phyloP scores from a whole-genome alignment of 1,140 invertebrate species.

The Caenorhabditis tropicalis region DNA sequence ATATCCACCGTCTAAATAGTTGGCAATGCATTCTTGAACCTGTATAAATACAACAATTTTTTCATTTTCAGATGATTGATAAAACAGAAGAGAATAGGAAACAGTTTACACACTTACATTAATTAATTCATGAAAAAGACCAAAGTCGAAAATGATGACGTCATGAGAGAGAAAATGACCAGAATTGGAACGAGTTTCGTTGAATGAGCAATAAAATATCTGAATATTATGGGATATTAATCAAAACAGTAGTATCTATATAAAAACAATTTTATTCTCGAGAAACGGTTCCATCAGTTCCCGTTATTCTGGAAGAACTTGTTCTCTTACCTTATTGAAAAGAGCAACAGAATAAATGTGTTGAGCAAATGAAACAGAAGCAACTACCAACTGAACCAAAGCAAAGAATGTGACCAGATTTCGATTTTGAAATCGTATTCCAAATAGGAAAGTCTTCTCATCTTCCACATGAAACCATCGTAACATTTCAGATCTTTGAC shows the following conservation, averaged over 20 bases:
- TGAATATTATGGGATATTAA: conserved; percentile 14
- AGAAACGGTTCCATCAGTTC: neutral
- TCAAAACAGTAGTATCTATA: too few relatives aligned
- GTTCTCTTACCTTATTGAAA: conserved; percentile 46
- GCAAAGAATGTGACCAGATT: conserved; percentile 47
- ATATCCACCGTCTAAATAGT: conserved; percentile 61
- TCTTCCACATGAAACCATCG: conserved; percentile 55
- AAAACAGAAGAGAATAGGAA: neutral
- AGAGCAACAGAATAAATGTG: conserved; percentile 51
- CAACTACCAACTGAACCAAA: conserved; percentile 52
- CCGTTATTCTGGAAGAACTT: neutral
- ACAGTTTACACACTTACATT: conserved; percentile 41
- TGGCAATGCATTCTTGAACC: conserved; percentile 63
- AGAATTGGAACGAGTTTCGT: conserved; percentile 48
- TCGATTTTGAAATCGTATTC: conserved; percentile 50
- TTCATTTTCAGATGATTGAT: neutral
- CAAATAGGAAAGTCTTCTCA: conserved; percentile 53
- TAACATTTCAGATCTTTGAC: conserved; percentile 41
- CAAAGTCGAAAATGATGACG: conserved; percentile 63
- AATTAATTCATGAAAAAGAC: conserved; percentile 61
- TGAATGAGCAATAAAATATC: conserved; percentile 61
- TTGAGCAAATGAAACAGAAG: conserved; percentile 54
- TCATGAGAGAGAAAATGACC: conserved; percentile 55
- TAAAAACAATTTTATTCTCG: too few relatives aligned
- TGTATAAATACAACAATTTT: neutral